phyloP scores from a whole-genome alignment of 2,113 vertebrate genomes.

The Amazona guildingii region DNA sequence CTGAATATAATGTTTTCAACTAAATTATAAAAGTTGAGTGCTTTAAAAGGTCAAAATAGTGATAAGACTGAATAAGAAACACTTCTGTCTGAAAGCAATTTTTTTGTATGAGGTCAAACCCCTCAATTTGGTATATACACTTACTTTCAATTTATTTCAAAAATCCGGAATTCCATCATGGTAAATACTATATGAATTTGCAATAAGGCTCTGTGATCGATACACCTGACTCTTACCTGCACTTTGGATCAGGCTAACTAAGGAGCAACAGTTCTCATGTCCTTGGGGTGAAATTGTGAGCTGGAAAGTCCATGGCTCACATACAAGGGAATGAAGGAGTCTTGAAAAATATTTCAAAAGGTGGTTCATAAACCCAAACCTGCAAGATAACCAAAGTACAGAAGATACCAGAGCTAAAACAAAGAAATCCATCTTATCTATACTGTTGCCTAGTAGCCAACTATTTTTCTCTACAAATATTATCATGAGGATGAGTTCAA shows the following conservation, averaged over 20 bases:
- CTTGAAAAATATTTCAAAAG: not conserved
- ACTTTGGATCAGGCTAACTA: not conserved
- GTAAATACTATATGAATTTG: not conserved
- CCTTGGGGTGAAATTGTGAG: not conserved
- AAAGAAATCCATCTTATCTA: not conserved
- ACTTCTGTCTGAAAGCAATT: not conserved
- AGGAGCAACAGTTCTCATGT: not conserved
- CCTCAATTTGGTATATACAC: not conserved
- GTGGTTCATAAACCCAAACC: not conserved
- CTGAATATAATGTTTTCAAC: not conserved
- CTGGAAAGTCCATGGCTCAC: not conserved
- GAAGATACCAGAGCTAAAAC: not conserved
- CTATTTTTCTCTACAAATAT: not conserved
- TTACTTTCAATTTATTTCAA: not conserved
- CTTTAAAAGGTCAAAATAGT: not conserved
- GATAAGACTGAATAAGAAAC: not conserved
- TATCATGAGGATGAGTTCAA: not conserved
- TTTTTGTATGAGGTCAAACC: not conserved
- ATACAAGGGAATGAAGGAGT: not conserved
- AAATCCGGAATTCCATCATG: not conserved
- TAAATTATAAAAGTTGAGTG: not conserved
- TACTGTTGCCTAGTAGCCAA: not conserved
- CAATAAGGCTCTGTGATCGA: not conserved
- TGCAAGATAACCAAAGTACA: not conserved
- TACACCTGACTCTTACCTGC: not conserved